Conservation (phyloP, 2,113 vertebrate genomes). For the Eira barbara region DNA sequence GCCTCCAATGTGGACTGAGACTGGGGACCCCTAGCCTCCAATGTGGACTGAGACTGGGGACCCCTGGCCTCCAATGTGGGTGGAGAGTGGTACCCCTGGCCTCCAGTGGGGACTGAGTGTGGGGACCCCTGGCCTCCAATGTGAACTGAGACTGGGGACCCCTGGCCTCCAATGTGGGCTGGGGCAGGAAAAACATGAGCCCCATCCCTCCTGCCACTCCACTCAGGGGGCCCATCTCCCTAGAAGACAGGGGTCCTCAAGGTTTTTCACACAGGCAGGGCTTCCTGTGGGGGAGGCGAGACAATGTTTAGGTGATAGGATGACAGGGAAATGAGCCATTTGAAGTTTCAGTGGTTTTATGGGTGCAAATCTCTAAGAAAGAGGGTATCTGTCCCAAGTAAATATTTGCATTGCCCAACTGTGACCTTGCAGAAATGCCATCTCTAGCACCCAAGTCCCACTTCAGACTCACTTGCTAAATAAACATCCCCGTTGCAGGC, state of each 20-base stretch:
- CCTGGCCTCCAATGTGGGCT: background rate
- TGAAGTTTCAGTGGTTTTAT: background rate
- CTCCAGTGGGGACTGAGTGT: background rate
- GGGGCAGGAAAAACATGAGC: background rate
- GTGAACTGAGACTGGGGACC: background rate
- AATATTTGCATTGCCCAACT: background rate
- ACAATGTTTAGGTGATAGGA: background rate
- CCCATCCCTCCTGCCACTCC: background rate
- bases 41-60: background rate
- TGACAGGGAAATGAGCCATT: background rate
- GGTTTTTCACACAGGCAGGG: too few relatives aligned
- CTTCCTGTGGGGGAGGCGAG: rapidly evolving
- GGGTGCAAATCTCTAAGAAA: background rate
- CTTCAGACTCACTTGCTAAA: background rate
- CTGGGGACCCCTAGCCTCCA: background rate
- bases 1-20: background rate
- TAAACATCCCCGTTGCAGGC: background rate
- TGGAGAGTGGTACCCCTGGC: background rate
- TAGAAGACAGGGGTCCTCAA: background rate
- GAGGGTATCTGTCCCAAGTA: background rate
- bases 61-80: background rate
- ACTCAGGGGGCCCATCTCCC: background rate
- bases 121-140: background rate
- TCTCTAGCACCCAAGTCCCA: background rate
- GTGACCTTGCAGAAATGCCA: too few relatives aligned